Base-by-base conservation (phyloP, 2,797 vertebrate genomes). In the Serranus cabrilla region DNA sequence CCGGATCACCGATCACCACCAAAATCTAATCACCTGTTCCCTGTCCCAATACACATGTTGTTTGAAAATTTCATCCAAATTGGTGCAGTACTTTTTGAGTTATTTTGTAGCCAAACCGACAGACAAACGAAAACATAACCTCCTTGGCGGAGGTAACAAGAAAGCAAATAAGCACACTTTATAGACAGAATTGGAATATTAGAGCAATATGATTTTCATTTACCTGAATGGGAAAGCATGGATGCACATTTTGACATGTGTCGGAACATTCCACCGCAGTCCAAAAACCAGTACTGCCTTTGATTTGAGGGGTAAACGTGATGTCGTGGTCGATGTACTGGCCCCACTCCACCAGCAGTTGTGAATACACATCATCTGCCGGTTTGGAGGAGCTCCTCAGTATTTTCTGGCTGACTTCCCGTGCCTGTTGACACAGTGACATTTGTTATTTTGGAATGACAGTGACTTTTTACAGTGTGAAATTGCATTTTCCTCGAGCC, bases 251-350 rank as follows among this genome's bases (percentile, higher is more conserved):
- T 76, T 93, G 87, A 69, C 97, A 98, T 0, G 89, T 93, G 23
- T 23, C 81, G 20, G 91, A 80, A 80, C 98, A 99, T 55, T 96
- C 90, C 0, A 21, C 50, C 5, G 87, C 87, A 1, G 64, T 87
- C 40, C 78, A 55, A 45, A 92, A 89, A 0, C 83, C n/a, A 0
- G 77, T 71, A 23, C 25, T 85, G 39, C 86, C 89, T 34, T 85
- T 82, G 84, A 94, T 97, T 86, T 98, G 97, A 0, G 97, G 97
- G 2, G 97, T 99, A 62, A 97, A 96, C 16, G 96, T 90, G 2
- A 99, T 89, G 85, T 99, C 98, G 7, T 99, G 98, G 84, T 90
- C 95, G 4, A 98, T 95, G 71, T 98, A 99, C 80, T 99, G 98
- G 17, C 98, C 98, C 97, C 97, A 99, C 3, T 95, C 96, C 78